These are phyloP conservation scores for Etheostoma nigrum DNA, from an alignment of 2,797 vertebrate species.

Conservation along the genomic window DNA sequence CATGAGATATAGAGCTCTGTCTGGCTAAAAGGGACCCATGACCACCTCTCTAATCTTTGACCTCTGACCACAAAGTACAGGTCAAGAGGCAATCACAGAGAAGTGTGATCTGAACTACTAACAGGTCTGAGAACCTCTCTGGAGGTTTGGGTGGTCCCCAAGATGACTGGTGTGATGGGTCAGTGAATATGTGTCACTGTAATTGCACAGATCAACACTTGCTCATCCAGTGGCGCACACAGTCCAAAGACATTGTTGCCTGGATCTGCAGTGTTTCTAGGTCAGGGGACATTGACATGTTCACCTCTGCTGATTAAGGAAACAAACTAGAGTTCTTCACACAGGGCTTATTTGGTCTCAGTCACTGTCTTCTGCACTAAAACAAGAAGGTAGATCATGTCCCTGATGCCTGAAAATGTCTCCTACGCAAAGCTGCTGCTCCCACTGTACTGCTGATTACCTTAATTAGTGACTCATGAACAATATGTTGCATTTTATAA, in stretches of 20 bases:
- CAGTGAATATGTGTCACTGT: constrained; percentile 77
- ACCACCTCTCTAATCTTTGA: constrained; percentile 70
- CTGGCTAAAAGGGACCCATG: constrained; percentile 75
- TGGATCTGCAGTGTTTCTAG: constrained; percentile 73
- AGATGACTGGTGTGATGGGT: constrained; percentile 71
- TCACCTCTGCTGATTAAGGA: constrained; percentile 72
- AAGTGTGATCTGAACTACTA: constrained; percentile 68
- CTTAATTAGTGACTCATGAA: constrained; percentile 81
- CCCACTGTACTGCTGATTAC: constrained; percentile 77
- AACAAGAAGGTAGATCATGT: constrained; percentile 43
- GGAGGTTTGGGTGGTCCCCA: constrained; percentile 77
- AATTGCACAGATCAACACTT: constrained; percentile 84
- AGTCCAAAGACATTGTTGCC: constrained; percentile 65
- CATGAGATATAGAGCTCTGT: constrained; percentile 58
- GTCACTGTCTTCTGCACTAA: constrained; percentile 60
- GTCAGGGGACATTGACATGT: constrained; percentile 67
- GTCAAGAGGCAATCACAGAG: constrained; percentile 68
- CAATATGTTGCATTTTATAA: constrained; percentile 76
- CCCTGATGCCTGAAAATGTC: constrained; percentile 59
- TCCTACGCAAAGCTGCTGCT: constrained; percentile 65
- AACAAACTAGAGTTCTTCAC: constrained; percentile 71
- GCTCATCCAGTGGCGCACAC: constrained; percentile 63
- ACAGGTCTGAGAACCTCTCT: constrained; percentile 70
- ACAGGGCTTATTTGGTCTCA: constrained; percentile 59
- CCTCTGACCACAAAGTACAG: constrained; percentile 63